A percentile compares a stretch with the other conserved stretches of the same genome.
These are phyloP conservation scores for Antitype chi DNA, from an alignment of 2,888 invertebrate genomes.

Conservation along the genomic window DNA sequence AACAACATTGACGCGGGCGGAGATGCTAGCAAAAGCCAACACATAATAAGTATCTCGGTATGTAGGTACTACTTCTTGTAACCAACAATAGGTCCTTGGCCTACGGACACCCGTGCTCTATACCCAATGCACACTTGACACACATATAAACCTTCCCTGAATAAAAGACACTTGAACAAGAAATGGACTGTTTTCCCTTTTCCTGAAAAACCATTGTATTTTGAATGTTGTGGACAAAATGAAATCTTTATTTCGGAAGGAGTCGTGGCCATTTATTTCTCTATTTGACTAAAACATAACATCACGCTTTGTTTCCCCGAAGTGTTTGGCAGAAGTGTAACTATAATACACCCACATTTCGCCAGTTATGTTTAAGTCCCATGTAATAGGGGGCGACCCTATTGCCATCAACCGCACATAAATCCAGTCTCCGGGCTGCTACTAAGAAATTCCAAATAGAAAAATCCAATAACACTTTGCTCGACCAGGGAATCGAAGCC, in stretches of 20 bases:
- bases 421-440: no score
- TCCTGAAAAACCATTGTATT: neutral
- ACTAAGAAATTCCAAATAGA: no score
- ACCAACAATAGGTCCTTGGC: slow-evolving; percentile 4
- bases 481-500: no score
- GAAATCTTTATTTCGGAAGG: neutral
- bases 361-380: no score
- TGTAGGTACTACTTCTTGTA: neutral
- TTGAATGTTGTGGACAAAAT: neutral
- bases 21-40: no score
- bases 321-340: no score
- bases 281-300: neutral
- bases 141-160: slow-evolving; percentile 6
- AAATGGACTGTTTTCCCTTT: neutral
- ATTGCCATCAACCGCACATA: no score
- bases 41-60: neutral
- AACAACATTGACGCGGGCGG: no score
- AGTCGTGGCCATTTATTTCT: neutral
- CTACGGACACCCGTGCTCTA: neutral
- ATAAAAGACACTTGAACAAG: neutral
- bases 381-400: no score
- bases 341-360: no score
- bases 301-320: no score
- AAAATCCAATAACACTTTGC: no score
- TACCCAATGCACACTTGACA: slow-evolving; percentile 31